A percentile compares a stretch with the other conserved stretches of the same genome.
Conservation (phyloP, 2,888 invertebrate species). For the Sarcophaga carnaria region DNA sequence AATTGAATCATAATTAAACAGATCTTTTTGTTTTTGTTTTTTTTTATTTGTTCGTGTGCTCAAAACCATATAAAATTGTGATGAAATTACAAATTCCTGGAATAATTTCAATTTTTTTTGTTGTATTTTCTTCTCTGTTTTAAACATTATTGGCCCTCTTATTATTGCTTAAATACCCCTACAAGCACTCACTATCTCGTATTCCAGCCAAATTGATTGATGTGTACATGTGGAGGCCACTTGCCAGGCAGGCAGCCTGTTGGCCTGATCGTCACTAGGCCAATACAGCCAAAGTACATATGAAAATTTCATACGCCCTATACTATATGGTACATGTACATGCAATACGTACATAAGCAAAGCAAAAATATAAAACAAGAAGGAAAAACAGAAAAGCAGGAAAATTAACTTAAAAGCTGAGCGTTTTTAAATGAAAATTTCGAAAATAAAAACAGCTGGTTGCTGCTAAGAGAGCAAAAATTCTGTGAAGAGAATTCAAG, state of each 20-base stretch:
- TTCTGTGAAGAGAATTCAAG: not conserved
- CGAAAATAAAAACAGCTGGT: slow-evolving; percentile 40
- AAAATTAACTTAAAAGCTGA: slow-evolving; percentile 50
- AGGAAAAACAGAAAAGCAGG: not conserved
- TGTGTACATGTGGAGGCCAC: slow-evolving; percentile 50
- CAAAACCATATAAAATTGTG: too few relatives aligned
- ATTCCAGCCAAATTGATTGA: slow-evolving; percentile 30
- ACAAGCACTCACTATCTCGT: not conserved
- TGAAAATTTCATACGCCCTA: not conserved
- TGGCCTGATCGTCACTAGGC: not conserved
- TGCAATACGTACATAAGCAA: too few relatives aligned
- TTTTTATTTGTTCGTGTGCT: not conserved
- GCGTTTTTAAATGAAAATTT: slow-evolving; percentile 22
- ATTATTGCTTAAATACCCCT: not conserved
- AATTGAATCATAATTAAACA: not conserved
- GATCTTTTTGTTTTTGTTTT: not conserved
- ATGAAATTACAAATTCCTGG: not conserved
- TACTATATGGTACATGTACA: not conserved
- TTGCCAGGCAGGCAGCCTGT: slow-evolving; percentile 7
- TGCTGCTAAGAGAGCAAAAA: slow-evolving; percentile 9
- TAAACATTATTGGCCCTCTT: slow-evolving; percentile 4
- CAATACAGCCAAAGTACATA: not conserved
- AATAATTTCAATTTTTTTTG: slow-evolving; percentile 1
- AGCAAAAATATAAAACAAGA: too few relatives aligned
- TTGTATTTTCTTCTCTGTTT: not conserved